These are phyloP conservation scores for Diachrysia chrysitis DNA, from an alignment of 2,888 invertebrate genomes.

Conservation along the genomic window DNA sequence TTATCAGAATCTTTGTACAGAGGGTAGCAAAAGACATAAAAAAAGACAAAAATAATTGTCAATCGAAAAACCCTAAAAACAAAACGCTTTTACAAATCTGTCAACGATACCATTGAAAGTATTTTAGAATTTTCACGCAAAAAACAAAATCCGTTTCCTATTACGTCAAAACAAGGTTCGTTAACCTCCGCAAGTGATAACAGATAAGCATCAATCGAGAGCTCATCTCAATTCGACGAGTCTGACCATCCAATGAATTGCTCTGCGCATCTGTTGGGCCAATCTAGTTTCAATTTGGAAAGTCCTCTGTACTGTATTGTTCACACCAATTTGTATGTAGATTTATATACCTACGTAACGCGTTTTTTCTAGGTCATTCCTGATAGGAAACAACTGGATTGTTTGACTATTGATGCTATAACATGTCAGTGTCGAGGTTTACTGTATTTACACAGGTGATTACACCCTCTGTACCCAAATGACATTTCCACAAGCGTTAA, in stretches of 20 bases:
- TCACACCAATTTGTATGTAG: constrained; percentile 63
- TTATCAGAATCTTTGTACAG: too few species aligned
- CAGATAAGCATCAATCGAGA: constrained; percentile 59
- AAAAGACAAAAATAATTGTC: too few species aligned
- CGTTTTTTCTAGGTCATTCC: constrained; percentile 11
- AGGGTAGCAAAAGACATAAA: too few species aligned
- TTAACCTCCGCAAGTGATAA: constrained; percentile 53
- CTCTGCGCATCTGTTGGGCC: constrained; percentile 62
- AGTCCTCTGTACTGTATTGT: constrained; percentile 44
- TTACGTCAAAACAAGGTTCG: constrained; percentile 50
- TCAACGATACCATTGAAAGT: not conserved
- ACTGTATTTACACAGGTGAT: too few species aligned
- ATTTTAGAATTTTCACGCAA: constrained; percentile 16
- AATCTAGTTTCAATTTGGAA: constrained; percentile 69
- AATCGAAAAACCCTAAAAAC: not conserved
- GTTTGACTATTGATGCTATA: not conserved
- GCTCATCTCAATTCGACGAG: constrained; percentile 49
- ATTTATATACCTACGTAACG: constrained; percentile 55
- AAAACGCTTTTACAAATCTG: not conserved
- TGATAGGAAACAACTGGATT: not conserved
- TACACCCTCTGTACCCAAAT: too few species aligned
- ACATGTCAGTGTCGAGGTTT: too few species aligned
- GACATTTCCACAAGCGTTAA: too few species aligned
- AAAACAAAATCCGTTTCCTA: constrained; percentile 13
- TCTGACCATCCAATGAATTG: constrained; percentile 62